Evolutionary conservation across 1,140 invertebrate genomes (phyloP), one percentile per base, ranked within the genome.

Genomic region (Trialeurodes vaporariorum): DNA sequence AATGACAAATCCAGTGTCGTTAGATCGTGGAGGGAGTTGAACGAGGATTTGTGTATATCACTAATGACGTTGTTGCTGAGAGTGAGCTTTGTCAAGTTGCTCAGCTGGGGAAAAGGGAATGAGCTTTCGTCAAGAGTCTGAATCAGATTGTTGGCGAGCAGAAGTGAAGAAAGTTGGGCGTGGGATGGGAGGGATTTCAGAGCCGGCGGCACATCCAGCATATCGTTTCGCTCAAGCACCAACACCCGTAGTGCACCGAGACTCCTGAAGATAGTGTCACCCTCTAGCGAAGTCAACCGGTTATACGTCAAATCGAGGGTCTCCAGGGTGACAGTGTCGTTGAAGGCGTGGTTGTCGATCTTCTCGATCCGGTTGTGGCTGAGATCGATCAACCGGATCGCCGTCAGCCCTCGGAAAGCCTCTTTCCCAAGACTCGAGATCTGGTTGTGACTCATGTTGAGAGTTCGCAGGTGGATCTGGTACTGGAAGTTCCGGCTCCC

Each of bases 401-500:
- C 80, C 13, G 81, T 84, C 2, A 95, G 78, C 5, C 92, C 90
- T 70, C 86, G 83, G 71, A 93, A 86, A 0, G 88, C 85, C 68
- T 88, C 87, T 72, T 89, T 90, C 27, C 87, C 82, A 34, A 92
- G 74, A 59, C 79, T 81, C 70, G 84, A 83, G 2, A 93, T 83
- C 25, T 81, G 78, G 79, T 93, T 94, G 63, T 84, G 80, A 75
- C 89, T 92, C 17, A 91, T 79, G 76, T 93, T 92, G 0, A 94
- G 79, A 25, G 81, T 81, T 22, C 83, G 80, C 71, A 94, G 80
- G 59, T 84, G 83, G 24, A 81, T 80, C 71, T 92, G 91, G 61
- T 83, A 83, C 68, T 88, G 84, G 72, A 95, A 94, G 76, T 93
- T 92, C 70, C 85, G 84, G 69, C 83, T 83, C 70, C 90, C 90